Conservation (phyloP, 2,888 invertebrate genomes). For the Dimorphilus gyrociliatus region DNA sequence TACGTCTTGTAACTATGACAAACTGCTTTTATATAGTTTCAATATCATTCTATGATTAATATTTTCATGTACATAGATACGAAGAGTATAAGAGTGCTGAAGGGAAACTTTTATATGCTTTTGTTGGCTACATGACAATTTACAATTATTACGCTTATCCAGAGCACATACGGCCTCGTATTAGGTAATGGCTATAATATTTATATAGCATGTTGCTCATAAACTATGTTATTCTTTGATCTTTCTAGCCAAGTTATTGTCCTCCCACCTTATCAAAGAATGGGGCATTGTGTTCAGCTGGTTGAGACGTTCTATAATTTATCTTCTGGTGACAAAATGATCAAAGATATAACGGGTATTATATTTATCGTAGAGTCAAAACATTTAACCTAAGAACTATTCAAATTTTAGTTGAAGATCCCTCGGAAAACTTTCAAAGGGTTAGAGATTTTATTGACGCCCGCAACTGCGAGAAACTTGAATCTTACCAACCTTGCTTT, state of each 20-base stretch:
- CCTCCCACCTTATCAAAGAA: constrained; percentile 72
- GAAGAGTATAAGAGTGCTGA: constrained; percentile 37
- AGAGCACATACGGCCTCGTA: constrained; percentile 62
- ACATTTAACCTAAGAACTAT: constrained; percentile 2
- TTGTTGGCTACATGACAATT: constrained; percentile 72
- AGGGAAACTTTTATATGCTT: constrained; percentile 48
- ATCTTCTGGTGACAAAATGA: constrained; percentile 42
- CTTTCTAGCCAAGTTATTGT: constrained; percentile 69
- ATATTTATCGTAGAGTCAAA: background rate
- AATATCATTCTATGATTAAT: background rate
- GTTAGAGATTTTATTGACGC: constrained; percentile 77
- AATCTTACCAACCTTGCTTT: constrained; percentile 50
- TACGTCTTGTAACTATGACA: constrained; percentile 27
- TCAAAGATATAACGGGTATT: constrained; percentile 55
- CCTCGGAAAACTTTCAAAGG: constrained; percentile 71
- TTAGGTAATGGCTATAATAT: constrained; percentile 40
- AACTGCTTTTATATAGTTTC: background rate
- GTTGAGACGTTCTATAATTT: constrained; percentile 48
- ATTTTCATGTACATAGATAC: constrained; percentile 28
- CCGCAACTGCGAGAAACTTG: constrained; percentile 51
- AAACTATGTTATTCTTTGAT: background rate
- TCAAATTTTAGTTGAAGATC: constrained; percentile 64
- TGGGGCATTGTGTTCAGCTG: constrained; percentile 66
- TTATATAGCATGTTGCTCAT: background rate
- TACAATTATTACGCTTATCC: constrained; percentile 92